Percentiles rank a stretch among this genome's conserved stretches.
These are phyloP conservation scores for Chaenocephalus aceratus DNA, from an alignment of 2,113 vertebrate genomes.

Conservation along the genomic window DNA sequence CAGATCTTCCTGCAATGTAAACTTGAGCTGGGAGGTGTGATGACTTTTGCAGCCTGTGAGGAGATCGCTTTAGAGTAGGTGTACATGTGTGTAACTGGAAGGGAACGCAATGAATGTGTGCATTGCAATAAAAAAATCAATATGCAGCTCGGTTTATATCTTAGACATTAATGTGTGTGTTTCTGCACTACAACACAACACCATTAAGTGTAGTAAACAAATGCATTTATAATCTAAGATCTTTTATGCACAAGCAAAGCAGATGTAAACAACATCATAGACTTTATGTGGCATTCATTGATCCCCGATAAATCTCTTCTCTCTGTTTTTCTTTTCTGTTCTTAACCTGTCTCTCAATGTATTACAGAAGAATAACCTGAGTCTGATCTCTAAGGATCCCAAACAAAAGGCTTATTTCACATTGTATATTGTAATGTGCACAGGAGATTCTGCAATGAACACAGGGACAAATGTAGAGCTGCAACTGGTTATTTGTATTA, in stretches of 20 bases:
- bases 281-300: constrained; percentile 21
- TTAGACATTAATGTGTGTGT: background rate
- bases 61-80: constrained; percentile 59
- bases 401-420: background rate
- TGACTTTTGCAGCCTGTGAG: constrained; percentile 60
- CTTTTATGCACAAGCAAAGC: constrained; percentile 1
- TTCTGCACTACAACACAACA: background rate
- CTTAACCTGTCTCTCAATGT: constrained; percentile 8
- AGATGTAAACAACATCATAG: constrained; percentile 8
- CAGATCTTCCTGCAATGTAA: constrained; percentile 66
- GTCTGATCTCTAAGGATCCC: background rate
- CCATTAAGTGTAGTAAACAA: constrained; percentile 13
- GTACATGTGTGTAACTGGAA: constrained; percentile 25
- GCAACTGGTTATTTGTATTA: too few species aligned
- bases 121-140: constrained; percentile 25
- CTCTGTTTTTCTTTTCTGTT: constrained; percentile 1
- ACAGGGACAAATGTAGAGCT: too few species aligned
- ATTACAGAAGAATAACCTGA: background rate
- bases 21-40: constrained; percentile 72
- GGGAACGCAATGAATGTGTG: constrained; percentile 20
- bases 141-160: background rate
- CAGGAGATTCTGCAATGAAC: background rate
- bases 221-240: constrained; percentile 18
- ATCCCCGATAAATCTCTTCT: constrained; percentile 33
- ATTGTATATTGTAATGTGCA: background rate